Percentiles rank a stretch among this genome's conserved stretches.
Evolutionary conservation across 2,888 invertebrate species (phyloP).

Genomic region (Camptogramma bilineatum): DNA sequence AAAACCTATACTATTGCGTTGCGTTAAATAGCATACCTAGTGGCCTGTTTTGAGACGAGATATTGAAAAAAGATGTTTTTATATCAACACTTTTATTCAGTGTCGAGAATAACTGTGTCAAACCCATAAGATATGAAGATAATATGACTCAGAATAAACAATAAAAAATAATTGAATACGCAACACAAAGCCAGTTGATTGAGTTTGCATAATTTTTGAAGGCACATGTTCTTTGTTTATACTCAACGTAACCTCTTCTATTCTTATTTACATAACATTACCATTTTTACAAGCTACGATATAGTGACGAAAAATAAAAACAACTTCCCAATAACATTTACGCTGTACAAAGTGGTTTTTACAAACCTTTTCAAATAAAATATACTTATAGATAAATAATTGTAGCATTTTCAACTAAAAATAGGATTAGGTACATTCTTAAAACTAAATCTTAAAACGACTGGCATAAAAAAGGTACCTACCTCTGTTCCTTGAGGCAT

Average conservation of each 20-base stretch:
- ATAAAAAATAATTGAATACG: neutral
- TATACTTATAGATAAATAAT: constrained; percentile 1
- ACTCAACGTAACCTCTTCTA: constrained; percentile 18
- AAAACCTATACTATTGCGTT: neutral
- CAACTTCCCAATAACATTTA: constrained; percentile 37
- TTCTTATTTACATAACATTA: constrained; percentile 32
- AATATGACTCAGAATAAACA: neutral
- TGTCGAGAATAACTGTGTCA: too few relatives aligned
- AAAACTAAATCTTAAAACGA: constrained; percentile 45
- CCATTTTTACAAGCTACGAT: constrained; percentile 24
- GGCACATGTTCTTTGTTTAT: constrained; percentile 30
- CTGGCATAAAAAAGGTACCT: constrained; percentile 58
- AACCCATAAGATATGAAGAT: neutral
- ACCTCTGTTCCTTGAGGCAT: constrained; percentile 58
- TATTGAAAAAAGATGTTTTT: neutral
- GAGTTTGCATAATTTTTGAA: constrained; percentile 17
- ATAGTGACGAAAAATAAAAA: constrained; percentile 21
- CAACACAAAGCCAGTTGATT: constrained; percentile 16
- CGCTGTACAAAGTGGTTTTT: constrained; percentile 55
- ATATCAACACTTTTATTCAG: too few relatives aligned
- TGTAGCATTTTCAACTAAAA: constrained; percentile 12
- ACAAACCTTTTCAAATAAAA: constrained; percentile 36
- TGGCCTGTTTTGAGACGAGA: neutral
- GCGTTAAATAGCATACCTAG: neutral
- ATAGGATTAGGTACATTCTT: constrained; percentile 15